Evolutionary conservation across 1,140 invertebrate species (phyloP), one percentile per base, ranked within the genome.

Genomic region (Aphaenogaster ashmeadi): DNA sequence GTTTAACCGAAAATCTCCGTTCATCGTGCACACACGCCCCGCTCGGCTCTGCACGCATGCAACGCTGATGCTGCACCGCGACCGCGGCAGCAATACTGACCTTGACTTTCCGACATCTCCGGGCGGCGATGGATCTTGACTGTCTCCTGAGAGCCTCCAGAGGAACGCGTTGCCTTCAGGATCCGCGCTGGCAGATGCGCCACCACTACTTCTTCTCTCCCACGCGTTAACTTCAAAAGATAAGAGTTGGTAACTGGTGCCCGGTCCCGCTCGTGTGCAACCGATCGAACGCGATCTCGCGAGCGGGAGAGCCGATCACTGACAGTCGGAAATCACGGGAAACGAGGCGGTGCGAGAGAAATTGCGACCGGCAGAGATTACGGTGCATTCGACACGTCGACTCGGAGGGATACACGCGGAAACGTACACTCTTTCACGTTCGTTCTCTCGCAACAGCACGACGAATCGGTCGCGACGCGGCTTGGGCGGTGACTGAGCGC

Each of bases 131-230:
- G 95, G 96, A 97, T 96, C 96, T 96, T 95, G 97, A 97, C 94
- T 97, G 97, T 92, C 96, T 96, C 93, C 97, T 96, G 95, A 97
- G 96, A 94, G 96, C 96, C 96, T 97, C 97, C 97, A 97, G 97
- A 95, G 95, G 94, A 93, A 86, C 69, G 84, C 47, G 89, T 69
- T 88, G 64, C 13, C 78, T 58, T 54, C 86, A 67, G 66, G 60
- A 71, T 83, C 44, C 75, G 81, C 84, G 66, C 56, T 69, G 62
- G 44, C 81, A 69, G 47, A 18, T 44, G 71, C 50, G 69, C 56
- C 64, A 84, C 69, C 27, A 90, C 71, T 78, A 86, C 71, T 86
- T 69, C 60, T 13, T 15, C 8, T 13, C 13, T 5, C 41, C 66
- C 41, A 7, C 18, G 33, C 71, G 47, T 52, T 44, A 38, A 27